phyloP scores from a whole-genome alignment of 1,140 invertebrate genomes.

The Lepidurus packardi region DNA sequence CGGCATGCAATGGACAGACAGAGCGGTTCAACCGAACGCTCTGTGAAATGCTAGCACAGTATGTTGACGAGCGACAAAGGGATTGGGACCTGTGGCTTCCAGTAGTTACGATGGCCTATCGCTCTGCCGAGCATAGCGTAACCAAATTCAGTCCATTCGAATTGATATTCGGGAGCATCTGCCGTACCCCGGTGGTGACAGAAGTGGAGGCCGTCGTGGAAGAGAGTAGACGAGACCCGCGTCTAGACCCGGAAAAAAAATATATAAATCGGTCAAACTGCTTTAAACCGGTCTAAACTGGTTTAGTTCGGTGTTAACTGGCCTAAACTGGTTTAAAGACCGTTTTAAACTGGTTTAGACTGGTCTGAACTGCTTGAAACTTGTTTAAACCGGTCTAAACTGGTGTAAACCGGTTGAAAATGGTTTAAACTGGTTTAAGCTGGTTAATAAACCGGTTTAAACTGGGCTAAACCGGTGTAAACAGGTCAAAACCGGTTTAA shows the following conservation, averaged over 20 bases:
- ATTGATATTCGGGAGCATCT: slow-evolving; percentile 24
- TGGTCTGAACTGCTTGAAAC: too few species aligned
- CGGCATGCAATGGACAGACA: slow-evolving; percentile 36
- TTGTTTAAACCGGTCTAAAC: too few species aligned
- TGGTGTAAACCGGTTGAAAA: too few species aligned
- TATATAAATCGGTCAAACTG: too few species aligned
- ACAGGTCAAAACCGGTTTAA: too few species aligned
- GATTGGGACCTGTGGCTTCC: slow-evolving; percentile 27
- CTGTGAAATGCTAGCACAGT: slow-evolving; percentile 35
- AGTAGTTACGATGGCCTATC: not conserved
- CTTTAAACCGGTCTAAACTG: too few species aligned
- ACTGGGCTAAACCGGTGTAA: too few species aligned
- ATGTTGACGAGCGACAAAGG: not conserved
- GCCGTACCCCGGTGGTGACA: not conserved
- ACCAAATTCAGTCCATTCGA: slow-evolving; percentile 30
- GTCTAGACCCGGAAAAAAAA: not conserved
- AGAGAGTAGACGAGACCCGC: not conserved
- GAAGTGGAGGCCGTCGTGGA: not conserved
- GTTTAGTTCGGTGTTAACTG: too few species aligned
- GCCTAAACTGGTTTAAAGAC: too few species aligned
- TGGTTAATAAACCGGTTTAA: too few species aligned
- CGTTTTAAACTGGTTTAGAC: too few species aligned
- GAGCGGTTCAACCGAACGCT: slow-evolving; percentile 41
- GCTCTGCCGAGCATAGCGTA: not conserved
- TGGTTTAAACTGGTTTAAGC: too few species aligned